These are phyloP conservation scores for Pyralis farinalis DNA, from an alignment of 2,888 invertebrate genomes.

Conservation along the genomic window DNA sequence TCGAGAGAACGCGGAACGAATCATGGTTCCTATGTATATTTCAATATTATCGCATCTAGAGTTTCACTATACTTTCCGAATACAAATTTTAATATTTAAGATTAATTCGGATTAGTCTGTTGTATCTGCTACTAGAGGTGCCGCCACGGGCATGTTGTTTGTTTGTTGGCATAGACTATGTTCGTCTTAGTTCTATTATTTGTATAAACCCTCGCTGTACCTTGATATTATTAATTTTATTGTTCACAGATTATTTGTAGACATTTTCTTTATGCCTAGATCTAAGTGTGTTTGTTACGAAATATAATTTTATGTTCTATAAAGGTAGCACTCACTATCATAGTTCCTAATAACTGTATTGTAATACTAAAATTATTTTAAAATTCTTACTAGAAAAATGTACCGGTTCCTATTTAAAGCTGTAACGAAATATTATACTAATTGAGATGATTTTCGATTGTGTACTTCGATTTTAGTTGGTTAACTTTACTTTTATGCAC, in stretches of 20 bases:
- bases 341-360: conserved; percentile 80
- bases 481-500: conserved; percentile 14
- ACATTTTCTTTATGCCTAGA: conserved; percentile 37
- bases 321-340: conserved; percentile 76
- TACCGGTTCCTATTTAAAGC: conserved; percentile 79
- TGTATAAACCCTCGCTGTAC: conserved; percentile 37
- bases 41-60: conserved; percentile 82
- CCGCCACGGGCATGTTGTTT: conserved; percentile 75
- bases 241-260: conserved; percentile 45
- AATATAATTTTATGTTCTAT: conserved; percentile 67
- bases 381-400: conserved; percentile 78
- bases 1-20: conserved; percentile 71
- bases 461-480: conserved; percentile 18
- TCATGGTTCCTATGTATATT: conserved; percentile 83
- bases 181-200: conserved; percentile 35
- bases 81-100: conserved; percentile 81
- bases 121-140: conserved; percentile 72
- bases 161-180: conserved; percentile 54
- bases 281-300: conserved; percentile 59
- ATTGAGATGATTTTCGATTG: conserved; percentile 33
- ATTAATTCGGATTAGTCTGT: conserved; percentile 79
- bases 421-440: conserved; percentile 59
- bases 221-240: conserved; percentile 56
- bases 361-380: conserved; percentile 77
- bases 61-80: conserved; percentile 81